These are phyloP conservation scores for Melanocharis versteri DNA, from an alignment of 2,113 vertebrate species.

Conservation along the genomic window DNA sequence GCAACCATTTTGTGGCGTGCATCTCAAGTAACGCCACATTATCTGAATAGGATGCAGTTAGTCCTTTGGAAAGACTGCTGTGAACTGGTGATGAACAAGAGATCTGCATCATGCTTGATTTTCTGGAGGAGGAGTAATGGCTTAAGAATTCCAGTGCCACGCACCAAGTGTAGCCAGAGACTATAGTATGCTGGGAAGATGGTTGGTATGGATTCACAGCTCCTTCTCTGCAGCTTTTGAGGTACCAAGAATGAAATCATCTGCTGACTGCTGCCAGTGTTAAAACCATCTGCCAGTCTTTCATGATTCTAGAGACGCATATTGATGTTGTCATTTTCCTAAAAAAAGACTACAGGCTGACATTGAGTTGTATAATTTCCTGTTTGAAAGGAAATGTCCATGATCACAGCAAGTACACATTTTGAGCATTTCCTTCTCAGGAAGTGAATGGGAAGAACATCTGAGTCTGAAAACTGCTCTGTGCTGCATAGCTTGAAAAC, in stretches of 20 bases:
- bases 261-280: not conserved
- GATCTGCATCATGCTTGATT: not conserved
- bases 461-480: slow-evolving; percentile 34
- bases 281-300: not conserved
- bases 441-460: slow-evolving; percentile 55
- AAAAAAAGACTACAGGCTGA: not conserved
- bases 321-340: not conserved
- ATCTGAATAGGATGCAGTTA: not conserved
- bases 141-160: not conserved
- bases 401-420: slow-evolving; percentile 49
- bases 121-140: not conserved
- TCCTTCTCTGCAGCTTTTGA: not conserved
- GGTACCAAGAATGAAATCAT: not conserved
- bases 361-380: slow-evolving; percentile 12
- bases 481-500: not conserved
- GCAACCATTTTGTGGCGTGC: not conserved
- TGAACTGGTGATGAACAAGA: not conserved
- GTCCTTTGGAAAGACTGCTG: not conserved
- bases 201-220: accelerated
- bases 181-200: accelerated
- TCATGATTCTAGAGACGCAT: not conserved
- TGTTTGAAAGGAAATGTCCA: slow-evolving; percentile 13
- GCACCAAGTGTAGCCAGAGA: not conserved
- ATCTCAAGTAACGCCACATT: not conserved
- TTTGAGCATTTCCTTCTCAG: slow-evolving; percentile 56